Conservation (phyloP, 2,113 vertebrate genomes). For the Cisticola juncidis region DNA sequence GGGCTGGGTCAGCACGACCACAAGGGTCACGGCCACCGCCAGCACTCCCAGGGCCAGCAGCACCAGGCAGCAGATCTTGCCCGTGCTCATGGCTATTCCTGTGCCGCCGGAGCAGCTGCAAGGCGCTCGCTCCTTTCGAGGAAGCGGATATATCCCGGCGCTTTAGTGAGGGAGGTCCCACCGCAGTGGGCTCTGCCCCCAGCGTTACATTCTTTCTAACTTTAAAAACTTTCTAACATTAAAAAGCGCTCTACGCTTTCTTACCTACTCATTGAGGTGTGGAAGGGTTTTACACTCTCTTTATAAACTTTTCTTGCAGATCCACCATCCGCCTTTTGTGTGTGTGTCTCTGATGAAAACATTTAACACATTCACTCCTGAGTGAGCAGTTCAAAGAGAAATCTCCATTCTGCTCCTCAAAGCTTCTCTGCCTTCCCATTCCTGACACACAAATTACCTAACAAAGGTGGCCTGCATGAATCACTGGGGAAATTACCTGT, state of each 20-base stretch:
- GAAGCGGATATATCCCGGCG: neutral
- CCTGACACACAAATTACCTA: neutral
- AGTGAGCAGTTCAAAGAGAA: neutral
- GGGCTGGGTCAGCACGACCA: neutral
- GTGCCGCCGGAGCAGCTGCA: accelerated
- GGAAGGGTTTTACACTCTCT: neutral
- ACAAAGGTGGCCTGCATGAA: neutral
- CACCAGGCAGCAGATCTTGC: constrained; percentile 12
- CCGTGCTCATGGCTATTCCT: neutral
- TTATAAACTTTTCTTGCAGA: neutral
- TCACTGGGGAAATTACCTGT: neutral
- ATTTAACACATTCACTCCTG: constrained; percentile 26
- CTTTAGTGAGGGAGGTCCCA: neutral
- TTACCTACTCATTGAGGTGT: accelerated
- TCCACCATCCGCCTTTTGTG: neutral
- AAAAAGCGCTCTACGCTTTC: neutral
- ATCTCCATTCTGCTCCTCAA: neutral
- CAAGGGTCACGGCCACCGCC: neutral
- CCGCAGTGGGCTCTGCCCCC: neutral
- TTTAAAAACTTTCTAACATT: neutral
- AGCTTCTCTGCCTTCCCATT: neutral
- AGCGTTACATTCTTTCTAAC: neutral
- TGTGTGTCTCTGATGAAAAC: neutral
- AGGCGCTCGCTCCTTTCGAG: neutral
- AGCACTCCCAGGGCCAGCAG: neutral